Conservation (phyloP, 1,140 invertebrate species). For the Meteorus sp. region DNA sequence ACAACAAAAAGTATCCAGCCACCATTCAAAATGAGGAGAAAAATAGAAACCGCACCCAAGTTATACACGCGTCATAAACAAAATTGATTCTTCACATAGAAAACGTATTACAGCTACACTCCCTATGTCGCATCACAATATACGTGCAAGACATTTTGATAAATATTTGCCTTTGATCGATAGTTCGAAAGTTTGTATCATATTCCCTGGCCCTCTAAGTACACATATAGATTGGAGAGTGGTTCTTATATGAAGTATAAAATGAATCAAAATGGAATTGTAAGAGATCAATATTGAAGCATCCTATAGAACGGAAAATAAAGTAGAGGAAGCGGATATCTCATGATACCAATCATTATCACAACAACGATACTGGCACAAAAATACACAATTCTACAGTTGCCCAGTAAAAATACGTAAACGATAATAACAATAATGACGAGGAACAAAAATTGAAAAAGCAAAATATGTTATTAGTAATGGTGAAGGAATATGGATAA, state of each 20-base stretch:
- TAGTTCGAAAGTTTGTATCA: too few species aligned
- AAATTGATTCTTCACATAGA: constrained; percentile 23
- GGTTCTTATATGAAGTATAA: too few species aligned
- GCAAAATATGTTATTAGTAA: constrained; percentile 31
- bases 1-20: constrained; percentile 42
- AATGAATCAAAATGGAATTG: too few species aligned
- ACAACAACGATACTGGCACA: constrained; percentile 29
- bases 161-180: background rate
- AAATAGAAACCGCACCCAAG: background rate
- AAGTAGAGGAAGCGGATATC: constrained; percentile 21
- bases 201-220: too few species aligned
- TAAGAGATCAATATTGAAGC: too few species aligned
- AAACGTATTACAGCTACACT: background rate
- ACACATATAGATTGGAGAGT: too few species aligned
- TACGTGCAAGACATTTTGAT: constrained; percentile 14
- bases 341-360: constrained; percentile 15
- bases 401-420: constrained; percentile 32
- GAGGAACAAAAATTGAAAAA: constrained; percentile 39
- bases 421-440: too few species aligned
- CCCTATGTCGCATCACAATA: constrained; percentile 3
- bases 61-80: constrained; percentile 20
- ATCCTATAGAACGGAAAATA: constrained; percentile 1
- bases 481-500: constrained; percentile 17
- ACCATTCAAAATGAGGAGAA: constrained; percentile 40
- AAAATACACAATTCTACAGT: constrained; percentile 35